Evolutionary conservation across 1,140 invertebrate species (phyloP), one percentile per base, ranked within the genome.

Genomic region (Hirudo medicinalis): DNA sequence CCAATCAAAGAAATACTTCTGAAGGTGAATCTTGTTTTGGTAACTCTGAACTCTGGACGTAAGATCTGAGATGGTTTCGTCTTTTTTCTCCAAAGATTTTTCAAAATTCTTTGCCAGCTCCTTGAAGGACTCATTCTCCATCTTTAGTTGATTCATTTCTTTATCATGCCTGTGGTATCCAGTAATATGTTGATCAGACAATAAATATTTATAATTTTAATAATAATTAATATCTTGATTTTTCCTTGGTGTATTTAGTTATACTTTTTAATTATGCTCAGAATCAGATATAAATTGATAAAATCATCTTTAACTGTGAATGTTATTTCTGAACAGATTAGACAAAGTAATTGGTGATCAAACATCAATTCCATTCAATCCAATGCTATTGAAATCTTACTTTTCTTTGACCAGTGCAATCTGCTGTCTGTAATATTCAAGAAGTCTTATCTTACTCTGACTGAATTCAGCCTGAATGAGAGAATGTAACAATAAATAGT

Each of bases 91-190:
- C 22, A 80, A 78, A 13, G 79, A 79, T 66, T 77, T 74, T 72
- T 81, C 79, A 54, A 79, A 80, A 0, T 79, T 80, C 69, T 77
- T 76, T 17, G 80, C 69, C 25, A 80, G 70, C 66, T 80, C 80
- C 54, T 78, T 78, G 71, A 80, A 40, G 25, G 75, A 76, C 43
- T 79, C 77, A 53, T 79, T 75, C 67, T 80, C 79, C 43, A 49
- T 63, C 32, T 63, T 27, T 27, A 63, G 17, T 32, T 63, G 60
- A 15, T 20, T 20, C 11, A 63, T 32, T 63, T 63, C 60, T 63
- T 27, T 32, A 8, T 27, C 60, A 19, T 63, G 19, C 19, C 32
- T 63, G 25, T 63, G 9, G 43, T 5, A 17, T 49, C 4, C 9
- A 15, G 11, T 2, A 49, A 15, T 49, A 15, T 49, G 9, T 49